Conservation (phyloP, 1,140 invertebrate species). For the Acromyrmex heyeri region DNA sequence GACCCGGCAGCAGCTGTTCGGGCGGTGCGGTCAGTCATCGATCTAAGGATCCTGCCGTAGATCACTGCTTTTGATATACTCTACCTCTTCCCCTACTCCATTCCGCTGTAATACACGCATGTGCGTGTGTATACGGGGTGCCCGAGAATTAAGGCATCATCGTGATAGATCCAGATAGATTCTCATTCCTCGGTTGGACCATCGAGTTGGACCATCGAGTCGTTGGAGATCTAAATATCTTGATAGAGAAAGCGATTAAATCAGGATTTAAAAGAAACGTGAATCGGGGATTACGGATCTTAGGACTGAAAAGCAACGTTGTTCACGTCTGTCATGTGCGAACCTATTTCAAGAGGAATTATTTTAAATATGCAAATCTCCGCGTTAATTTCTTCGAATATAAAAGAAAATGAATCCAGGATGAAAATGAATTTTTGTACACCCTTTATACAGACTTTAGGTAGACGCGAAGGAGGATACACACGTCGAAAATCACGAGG, state of each 20-base stretch:
- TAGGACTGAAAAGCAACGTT: neutral
- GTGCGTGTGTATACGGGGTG: neutral
- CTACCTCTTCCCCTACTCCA: constrained; percentile 44
- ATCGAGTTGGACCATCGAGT: neutral
- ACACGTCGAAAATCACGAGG: constrained; percentile 70
- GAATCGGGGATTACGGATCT: neutral
- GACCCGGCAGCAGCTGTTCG: constrained; percentile 83
- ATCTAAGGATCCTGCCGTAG: constrained; percentile 81
- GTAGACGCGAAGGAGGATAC: constrained; percentile 30
- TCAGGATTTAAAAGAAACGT: neutral
- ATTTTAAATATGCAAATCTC: neutral
- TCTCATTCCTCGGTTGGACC: neutral
- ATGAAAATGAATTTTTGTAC: constrained; percentile 1
- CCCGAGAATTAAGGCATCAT: constrained; percentile 52
- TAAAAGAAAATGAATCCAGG: neutral
- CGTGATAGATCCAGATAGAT: neutral
- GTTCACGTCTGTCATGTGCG: neutral
- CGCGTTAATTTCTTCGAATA: neutral
- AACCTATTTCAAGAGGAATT: neutral
- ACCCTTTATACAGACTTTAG: constrained; percentile 14
- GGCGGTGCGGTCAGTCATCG: constrained; percentile 81
- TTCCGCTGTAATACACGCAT: neutral
- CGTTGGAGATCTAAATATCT: neutral
- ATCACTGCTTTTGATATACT: constrained; percentile 79
- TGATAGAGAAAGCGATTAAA: constrained; percentile 12